These are phyloP conservation scores for Steinernema hermaphroditum DNA, from an alignment of 2,888 invertebrate species.

Conservation along the genomic window DNA sequence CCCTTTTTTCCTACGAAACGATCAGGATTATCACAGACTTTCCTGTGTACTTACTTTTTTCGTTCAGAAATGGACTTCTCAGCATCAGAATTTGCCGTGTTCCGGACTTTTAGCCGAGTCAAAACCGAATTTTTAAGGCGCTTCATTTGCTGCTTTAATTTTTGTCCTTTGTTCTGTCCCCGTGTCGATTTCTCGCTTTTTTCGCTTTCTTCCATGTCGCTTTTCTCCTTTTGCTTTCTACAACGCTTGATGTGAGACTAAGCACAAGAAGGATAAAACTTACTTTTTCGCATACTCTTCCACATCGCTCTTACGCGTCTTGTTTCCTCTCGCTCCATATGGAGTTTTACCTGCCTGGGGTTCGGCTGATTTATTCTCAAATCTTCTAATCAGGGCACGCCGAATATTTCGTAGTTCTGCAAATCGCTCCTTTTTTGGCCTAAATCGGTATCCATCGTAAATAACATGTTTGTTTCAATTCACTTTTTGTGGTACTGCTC, in stretches of 20 bases:
- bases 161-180: too few species aligned
- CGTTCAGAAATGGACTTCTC: too few species aligned
- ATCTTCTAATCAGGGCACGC: background rate
- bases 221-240: background rate
- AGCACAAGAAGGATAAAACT: background rate
- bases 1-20: too few species aligned
- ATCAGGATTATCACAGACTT: too few species aligned
- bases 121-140: background rate
- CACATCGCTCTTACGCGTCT: background rate
- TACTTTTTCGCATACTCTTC: constrained; percentile 1
- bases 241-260: background rate
- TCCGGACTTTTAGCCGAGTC: background rate
- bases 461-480: background rate
- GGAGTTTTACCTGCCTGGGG: background rate
- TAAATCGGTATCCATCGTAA: background rate
- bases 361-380: background rate
- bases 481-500: constrained; percentile 5
- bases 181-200: background rate
- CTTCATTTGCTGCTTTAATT: background rate
- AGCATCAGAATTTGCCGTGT: too few species aligned
- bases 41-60: too few species aligned
- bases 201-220: background rate
- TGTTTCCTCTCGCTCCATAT: background rate
- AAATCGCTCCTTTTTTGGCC: constrained; percentile 2
- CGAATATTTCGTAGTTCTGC: background rate